Evolutionary conservation across 2,888 invertebrate genomes (phyloP), one percentile per base, ranked within the genome.

Genomic region (Electrophaes corylata): DNA sequence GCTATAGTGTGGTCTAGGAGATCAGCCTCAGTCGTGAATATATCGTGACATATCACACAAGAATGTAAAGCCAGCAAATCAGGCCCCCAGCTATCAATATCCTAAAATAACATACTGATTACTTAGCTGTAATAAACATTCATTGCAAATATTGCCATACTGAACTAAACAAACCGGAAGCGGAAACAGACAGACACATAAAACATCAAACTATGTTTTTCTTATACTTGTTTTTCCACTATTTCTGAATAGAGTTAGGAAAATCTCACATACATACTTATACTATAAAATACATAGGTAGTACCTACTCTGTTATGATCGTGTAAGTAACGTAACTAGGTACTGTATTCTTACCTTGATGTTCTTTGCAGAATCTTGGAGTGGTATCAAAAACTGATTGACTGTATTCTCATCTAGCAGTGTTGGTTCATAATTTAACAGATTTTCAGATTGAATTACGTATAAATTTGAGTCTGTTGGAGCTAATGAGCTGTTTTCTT

Each of bases 31-130:
- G 83, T 88, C 0, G 87, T 88, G 60, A 91, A 91, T 72, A 91
- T 88, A 67, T 89, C 90, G 65, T 90, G 90, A 57, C 91, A 91
- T 20, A 90, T 79, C 3, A 85, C 82, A 66, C 91, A 91, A 1
- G 90, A 88, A 65, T 91, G 86, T 45, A 90, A 64, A 12, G 90
- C 86, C 46, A 90, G 68, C 54, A 88, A 60, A 58, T 89, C 85
- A 0, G 88, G 86, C 0, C 84, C 86, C 35, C 60, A 74, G 33
- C 56, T 74, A 33, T 76, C 81, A 35, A 56, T 11, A 43, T 75
- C 77, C 86, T 86, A 66, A 57, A 82, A 58, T 40, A 26, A 4
- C 16, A 6, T 10, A 12, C 4, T 19, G 19, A 10, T 18, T 41
- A 20, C 5, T 20, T 5, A 5, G n/a, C n/a, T n/a, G n/a, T n/a